Evolutionary conservation across 2,113 vertebrate species (phyloP), one percentile per base, ranked within the genome.

Genomic region (Daubentonia madagascariensis): DNA sequence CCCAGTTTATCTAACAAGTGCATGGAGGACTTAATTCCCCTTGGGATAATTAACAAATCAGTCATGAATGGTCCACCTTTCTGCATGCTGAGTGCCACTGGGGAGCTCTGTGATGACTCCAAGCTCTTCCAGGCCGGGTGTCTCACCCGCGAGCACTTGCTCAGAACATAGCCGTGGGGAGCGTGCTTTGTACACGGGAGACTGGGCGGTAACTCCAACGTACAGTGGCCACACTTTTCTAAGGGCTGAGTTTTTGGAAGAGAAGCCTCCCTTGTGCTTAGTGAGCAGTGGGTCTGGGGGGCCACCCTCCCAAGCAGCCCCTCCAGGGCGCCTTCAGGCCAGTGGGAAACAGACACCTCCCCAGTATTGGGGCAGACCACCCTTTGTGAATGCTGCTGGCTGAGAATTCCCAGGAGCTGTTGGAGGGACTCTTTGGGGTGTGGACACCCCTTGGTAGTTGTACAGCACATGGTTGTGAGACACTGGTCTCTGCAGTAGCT

Each of bases 161-260:
- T 45, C 80, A 20, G 54, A 43, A 8, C 25, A 59, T 2, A 35
- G 32, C 67, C 32, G 0, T 10, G 0, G 23, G 23, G 32, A 17
- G 0, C 8, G 0, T 18, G 20, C 50, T 54, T 54, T 13, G 0
- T 18, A 4, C 0, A 0, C 28, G 22, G 37, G 37, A 54, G 23
- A 4, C 35, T 10, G n/a, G n/a, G 7, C 8, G 17, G 8, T 5
- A 28, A 28, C 43, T 65, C 13, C 0, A 4, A 43, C 3, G 23
- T 8, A 40, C 20, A 12, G 52, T 45, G 28, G 52, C 37, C 52
- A 45, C 8, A 0, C 22, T 52, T 73, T 22, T 37, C 65, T 80
- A 54, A 37, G 37, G 45, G 35, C 4, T 61, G 1, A 18, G 20
- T 7, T 45, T 45, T 32, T 0, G 3, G 75, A 35, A 30, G 37